Percentiles rank a stretch among this genome's conserved stretches.
phyloP scores from a whole-genome alignment of 2,888 invertebrate genomes.

The Calephelis perditalis region DNA sequence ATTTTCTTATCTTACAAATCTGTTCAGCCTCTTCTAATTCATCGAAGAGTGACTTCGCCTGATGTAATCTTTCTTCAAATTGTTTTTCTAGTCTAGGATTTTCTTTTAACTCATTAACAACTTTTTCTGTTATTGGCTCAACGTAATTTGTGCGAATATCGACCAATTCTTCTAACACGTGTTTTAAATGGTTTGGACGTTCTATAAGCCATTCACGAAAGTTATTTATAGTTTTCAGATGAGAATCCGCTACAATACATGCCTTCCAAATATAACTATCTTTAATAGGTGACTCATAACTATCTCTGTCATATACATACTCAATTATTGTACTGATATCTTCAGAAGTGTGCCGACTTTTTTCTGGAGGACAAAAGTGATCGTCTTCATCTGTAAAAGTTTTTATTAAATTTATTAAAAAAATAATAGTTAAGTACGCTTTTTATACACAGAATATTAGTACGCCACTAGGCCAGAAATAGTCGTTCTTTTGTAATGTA shows the following conservation, averaged over 20 bases:
- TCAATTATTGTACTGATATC: slow-evolving; percentile 39
- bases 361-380: slow-evolving; percentile 27
- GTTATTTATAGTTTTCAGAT: slow-evolving; percentile 28
- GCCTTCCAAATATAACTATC: slow-evolving; percentile 29
- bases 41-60: slow-evolving; percentile 16
- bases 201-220: slow-evolving; percentile 32
- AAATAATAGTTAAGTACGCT: too few relatives aligned
- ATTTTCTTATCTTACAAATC: slow-evolving; percentile 31
- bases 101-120: slow-evolving; percentile 27
- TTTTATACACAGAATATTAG: too few relatives aligned
- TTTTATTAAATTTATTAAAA: not conserved
- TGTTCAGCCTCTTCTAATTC: slow-evolving; percentile 19
- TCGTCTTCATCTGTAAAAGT: slow-evolving; percentile 19
- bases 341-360: slow-evolving; percentile 32
- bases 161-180: slow-evolving; percentile 39
- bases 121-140: slow-evolving; percentile 29
- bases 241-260: slow-evolving; percentile 26
- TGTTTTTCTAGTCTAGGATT: slow-evolving; percentile 25
- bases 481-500: too few relatives aligned
- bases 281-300: slow-evolving; percentile 29
- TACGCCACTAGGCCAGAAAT: too few relatives aligned
- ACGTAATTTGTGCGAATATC: slow-evolving; percentile 27
- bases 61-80: slow-evolving; percentile 22
- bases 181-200: slow-evolving; percentile 40
- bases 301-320: slow-evolving; percentile 25